Percentiles rank a stretch among this genome's conserved stretches.
These are phyloP conservation scores for Gymnosoma rotundatum DNA, from an alignment of 2,888 invertebrate species.

Conservation along the genomic window DNA sequence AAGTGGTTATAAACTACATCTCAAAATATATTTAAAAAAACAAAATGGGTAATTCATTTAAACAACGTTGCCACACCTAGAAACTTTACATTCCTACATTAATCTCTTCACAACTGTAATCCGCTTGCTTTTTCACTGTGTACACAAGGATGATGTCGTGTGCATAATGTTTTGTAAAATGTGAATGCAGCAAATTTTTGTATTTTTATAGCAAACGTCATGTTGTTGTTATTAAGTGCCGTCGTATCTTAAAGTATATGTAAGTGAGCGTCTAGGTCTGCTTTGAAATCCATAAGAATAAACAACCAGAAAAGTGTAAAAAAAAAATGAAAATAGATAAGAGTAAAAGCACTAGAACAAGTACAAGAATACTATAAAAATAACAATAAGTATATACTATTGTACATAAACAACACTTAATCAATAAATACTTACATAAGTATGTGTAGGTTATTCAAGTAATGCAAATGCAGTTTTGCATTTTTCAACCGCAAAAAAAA, in stretches of 20 bases:
- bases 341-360: background rate
- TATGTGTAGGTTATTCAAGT: constrained; percentile 12
- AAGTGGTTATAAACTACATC: too few species aligned
- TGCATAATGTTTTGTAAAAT: constrained; percentile 14
- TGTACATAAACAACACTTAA: constrained; percentile 36
- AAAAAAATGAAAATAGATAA: constrained; percentile 11
- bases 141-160: background rate
- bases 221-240: constrained; percentile 10
- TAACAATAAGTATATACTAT: constrained; percentile 7
- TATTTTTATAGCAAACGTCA: constrained; percentile 38
- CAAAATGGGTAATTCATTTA: too few species aligned
- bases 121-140: background rate
- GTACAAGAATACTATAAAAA: constrained; percentile 12
- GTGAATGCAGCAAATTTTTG: constrained; percentile 59
- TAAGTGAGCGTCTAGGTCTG: constrained; percentile 8
- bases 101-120: constrained; percentile 11
- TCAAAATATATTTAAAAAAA: too few species aligned
- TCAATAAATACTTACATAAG: constrained; percentile 28
- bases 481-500: background rate
- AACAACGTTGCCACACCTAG: too few species aligned
- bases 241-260: constrained; percentile 9
- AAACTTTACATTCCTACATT: too few species aligned
- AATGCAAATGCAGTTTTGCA: background rate
- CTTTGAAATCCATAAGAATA: constrained; percentile 33
- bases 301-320: background rate